phyloP scores from a whole-genome alignment of 1,140 invertebrate genomes.

The Aphelinus certus region DNA sequence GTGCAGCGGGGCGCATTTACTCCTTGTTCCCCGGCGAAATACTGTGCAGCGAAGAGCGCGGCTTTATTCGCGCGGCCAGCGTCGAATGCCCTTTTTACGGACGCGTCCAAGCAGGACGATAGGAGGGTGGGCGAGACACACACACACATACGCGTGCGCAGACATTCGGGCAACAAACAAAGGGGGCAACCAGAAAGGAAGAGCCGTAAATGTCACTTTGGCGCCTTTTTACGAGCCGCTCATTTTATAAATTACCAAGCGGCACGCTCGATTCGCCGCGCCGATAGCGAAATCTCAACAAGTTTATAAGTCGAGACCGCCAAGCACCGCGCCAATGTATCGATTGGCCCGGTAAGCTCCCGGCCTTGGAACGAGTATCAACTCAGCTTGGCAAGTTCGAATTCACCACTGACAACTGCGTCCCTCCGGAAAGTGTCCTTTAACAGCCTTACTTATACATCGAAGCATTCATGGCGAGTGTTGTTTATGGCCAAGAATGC shows the following conservation, averaged over 20 bases:
- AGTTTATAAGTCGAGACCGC: not conserved
- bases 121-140: no score
- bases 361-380: no score
- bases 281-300: constrained; percentile 2
- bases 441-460: no score
- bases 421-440: no score
- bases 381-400: no score
- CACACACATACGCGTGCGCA: not conserved
- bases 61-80: not conserved
- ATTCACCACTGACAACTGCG: no score
- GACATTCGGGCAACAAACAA: not conserved
- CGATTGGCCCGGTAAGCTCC: no score
- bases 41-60: not conserved
- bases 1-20: no score
- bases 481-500: no score
- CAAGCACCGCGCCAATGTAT: no score
- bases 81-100: not conserved
- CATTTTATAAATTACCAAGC: constrained; percentile 17
- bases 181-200: not conserved
- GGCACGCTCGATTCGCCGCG: not conserved
- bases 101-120: no score
- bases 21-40: not conserved
- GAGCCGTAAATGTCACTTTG: constrained; percentile 1
- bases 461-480: no score
- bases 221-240: constrained; percentile 1